These are phyloP conservation scores for Anguilla japonica DNA, from an alignment of 2,113 vertebrate genomes.

Conservation along the genomic window DNA sequence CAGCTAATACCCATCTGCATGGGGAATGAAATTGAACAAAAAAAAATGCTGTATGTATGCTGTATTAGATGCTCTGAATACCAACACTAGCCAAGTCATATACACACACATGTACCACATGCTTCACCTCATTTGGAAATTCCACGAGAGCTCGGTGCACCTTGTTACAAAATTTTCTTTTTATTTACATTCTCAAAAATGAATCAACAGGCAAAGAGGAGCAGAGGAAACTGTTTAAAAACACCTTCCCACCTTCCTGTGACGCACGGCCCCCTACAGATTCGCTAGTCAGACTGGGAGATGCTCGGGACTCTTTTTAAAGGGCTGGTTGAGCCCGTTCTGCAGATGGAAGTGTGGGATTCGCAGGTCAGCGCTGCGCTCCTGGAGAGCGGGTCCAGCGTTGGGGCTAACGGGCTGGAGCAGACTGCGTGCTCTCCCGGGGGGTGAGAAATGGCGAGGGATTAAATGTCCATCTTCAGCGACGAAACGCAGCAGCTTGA, in stretches of 20 bases:
- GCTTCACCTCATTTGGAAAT: background rate
- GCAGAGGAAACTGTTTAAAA: slow-evolving; percentile 32
- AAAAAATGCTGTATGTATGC: background rate
- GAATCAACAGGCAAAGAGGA: slow-evolving; percentile 43
- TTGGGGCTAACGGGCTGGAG: background rate
- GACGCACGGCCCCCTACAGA: slow-evolving; percentile 35
- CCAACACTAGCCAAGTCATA: background rate
- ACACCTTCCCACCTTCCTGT: slow-evolving; percentile 20
- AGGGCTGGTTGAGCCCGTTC: background rate
- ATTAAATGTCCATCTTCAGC: background rate
- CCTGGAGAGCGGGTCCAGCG: background rate
- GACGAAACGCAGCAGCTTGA: too few species aligned
- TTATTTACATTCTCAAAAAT: slow-evolving; percentile 70
- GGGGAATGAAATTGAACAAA: background rate
- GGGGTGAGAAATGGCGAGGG: background rate
- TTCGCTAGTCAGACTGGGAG: slow-evolving; percentile 22
- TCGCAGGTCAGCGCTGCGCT: background rate
- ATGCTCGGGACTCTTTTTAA: background rate
- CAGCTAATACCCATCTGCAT: too few species aligned
- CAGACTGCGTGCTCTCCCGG: too few species aligned
- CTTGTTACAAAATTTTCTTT: slow-evolving; percentile 71
- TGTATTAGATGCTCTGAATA: background rate
- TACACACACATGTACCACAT: background rate
- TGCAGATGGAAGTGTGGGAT: background rate
- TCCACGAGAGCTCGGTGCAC: background rate